Percentiles rank a stretch among this genome's conserved stretches.
These are phyloP conservation scores for Laothoe populi DNA, from an alignment of 2,888 invertebrate species.

Conservation along the genomic window DNA sequence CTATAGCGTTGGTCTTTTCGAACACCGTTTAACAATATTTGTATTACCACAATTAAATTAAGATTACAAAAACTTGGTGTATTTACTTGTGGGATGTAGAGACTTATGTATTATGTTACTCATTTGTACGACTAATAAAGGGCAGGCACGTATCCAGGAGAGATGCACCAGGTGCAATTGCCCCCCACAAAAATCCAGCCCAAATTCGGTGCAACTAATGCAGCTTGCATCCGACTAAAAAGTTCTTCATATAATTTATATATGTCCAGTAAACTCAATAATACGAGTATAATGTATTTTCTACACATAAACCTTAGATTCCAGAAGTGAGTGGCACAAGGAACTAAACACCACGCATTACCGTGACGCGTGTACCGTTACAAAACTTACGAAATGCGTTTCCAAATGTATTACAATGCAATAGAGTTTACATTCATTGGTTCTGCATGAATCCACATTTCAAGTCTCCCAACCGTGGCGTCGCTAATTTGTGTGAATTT, in stretches of 20 bases:
- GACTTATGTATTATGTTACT: too few species aligned
- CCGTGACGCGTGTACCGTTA: constrained; percentile 24
- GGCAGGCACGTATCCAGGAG: too few species aligned
- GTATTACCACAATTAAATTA: too few species aligned
- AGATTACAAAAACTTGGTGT: too few species aligned
- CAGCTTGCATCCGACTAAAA: too few species aligned
- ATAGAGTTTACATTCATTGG: constrained; percentile 37
- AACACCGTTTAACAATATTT: too few species aligned
- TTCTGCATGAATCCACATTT: constrained; percentile 31
- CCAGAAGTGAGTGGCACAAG: constrained; percentile 30
- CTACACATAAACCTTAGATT: constrained; percentile 21
- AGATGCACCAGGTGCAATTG: too few species aligned
- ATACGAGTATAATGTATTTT: neutral
- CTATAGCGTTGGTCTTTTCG: too few species aligned
- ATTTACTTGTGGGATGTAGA: too few species aligned
- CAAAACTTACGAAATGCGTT: constrained; percentile 5
- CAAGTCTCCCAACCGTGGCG: constrained; percentile 36
- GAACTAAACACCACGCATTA: constrained; percentile 24
- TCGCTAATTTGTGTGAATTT: constrained; percentile 35
- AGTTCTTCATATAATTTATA: too few species aligned
- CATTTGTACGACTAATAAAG: too few species aligned
- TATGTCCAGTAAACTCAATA: too few species aligned
- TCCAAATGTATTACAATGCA: constrained; percentile 24
- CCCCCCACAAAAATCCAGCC: neutral
- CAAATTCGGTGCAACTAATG: neutral